Evolutionary conservation across 2,797 vertebrate genomes (phyloP).

Genomic region (Trichosurus vulpecula): DNA sequence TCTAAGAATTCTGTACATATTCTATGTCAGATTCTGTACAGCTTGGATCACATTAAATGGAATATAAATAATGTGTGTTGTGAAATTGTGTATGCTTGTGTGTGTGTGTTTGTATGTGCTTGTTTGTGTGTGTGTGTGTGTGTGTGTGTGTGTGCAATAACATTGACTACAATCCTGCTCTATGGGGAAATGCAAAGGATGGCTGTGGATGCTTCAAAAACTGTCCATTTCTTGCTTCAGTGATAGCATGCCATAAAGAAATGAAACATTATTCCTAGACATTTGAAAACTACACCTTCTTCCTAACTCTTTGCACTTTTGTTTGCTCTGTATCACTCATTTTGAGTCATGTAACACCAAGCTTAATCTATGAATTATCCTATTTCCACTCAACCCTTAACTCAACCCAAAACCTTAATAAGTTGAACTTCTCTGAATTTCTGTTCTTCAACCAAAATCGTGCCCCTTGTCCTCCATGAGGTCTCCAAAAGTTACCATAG

Average conservation of each 20-base stretch:
- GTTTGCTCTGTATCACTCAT: not conserved
- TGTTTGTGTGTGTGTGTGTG: not conserved
- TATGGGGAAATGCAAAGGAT: not conserved
- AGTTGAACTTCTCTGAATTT: not conserved
- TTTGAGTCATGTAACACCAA: not conserved
- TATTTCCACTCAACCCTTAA: not conserved
- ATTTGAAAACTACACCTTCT: not conserved
- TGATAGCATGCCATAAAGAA: not conserved
- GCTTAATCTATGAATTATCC: not conserved
- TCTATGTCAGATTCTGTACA: not conserved
- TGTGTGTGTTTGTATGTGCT: not conserved
- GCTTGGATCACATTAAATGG: not conserved
- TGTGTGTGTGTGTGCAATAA: not conserved
- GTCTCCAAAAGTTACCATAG: not conserved
- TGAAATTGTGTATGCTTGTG: not conserved
- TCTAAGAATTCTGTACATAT: not conserved
- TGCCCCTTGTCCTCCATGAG: not conserved
- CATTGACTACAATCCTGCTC: not conserved
- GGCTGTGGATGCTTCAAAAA: not conserved
- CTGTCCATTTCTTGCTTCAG: not conserved
- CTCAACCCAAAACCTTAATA: no score
- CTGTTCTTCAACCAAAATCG: not conserved
- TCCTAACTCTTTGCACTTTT: not conserved
- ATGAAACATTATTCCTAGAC: not conserved
- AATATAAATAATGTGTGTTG: not conserved